These are phyloP conservation scores for Clarias magur DNA, from an alignment of 2,113 vertebrate genomes.

Conservation along the genomic window DNA sequence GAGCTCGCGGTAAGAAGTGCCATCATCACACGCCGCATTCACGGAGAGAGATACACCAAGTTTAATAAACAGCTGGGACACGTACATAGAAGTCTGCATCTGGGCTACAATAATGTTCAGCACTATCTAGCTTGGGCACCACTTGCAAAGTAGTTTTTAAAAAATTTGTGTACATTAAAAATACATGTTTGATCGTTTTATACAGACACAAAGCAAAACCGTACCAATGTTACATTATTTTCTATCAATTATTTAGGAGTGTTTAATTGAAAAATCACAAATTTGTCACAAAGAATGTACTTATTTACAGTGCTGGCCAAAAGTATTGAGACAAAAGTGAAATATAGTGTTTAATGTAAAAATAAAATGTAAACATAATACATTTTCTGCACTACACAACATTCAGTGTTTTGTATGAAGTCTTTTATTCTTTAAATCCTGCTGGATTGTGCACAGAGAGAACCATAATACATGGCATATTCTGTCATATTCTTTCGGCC, in stretches of 20 bases:
- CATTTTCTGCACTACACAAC: no score
- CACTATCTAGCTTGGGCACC: neutral
- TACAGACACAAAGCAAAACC: neutral
- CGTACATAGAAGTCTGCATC: neutral
- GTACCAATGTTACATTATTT: neutral
- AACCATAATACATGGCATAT: no score
- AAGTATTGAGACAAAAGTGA: no score
- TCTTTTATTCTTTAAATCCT: no score
- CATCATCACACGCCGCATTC: neutral
- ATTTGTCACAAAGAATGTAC: neutral
- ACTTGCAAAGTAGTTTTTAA: neutral
- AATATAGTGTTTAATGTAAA: no score
- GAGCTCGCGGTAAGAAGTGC: slow-evolving; percentile 87
- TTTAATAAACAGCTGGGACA: neutral
- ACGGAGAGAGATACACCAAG: neutral
- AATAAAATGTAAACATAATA: no score
- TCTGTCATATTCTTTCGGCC: no score
- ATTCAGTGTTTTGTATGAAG: no score
- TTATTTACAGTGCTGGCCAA: neutral
- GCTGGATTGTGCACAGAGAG: no score
- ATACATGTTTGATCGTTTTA: neutral
- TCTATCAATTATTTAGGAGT: neutral
- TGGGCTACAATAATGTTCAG: neutral
- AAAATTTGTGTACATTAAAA: neutral
- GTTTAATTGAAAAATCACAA: neutral